Conservation (phyloP, 2,113 vertebrate species). For the Galemys pyrenaicus region DNA sequence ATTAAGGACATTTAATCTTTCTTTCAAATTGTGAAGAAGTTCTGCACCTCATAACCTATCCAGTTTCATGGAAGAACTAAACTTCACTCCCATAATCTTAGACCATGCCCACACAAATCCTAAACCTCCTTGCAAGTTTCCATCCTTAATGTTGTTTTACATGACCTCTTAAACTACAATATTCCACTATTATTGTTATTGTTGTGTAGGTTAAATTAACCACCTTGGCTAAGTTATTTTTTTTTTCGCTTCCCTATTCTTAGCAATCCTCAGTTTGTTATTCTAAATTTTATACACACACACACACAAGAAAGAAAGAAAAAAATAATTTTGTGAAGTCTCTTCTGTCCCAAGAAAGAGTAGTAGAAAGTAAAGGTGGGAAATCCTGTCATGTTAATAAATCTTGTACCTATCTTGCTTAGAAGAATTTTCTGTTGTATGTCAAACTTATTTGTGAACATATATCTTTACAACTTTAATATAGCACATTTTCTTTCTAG, state of each 20-base stretch:
- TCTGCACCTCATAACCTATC: neutral
- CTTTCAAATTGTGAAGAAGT: neutral
- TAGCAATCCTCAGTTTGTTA: neutral
- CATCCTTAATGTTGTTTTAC: neutral
- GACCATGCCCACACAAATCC: neutral
- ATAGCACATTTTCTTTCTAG: neutral
- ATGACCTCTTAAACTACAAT: neutral
- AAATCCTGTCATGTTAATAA: neutral
- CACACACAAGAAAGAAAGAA: neutral
- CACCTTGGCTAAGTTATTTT: neutral
- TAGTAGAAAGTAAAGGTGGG: neutral
- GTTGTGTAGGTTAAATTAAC: neutral
- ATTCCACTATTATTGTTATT: neutral
- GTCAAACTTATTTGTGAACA: neutral
- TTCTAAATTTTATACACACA: neutral
- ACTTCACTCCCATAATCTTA: neutral
- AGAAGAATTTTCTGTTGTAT: neutral
- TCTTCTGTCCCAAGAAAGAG: neutral
- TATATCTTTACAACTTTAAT: neutral
- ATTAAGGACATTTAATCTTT: neutral
- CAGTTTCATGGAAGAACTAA: neutral
- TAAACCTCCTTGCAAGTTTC: neutral
- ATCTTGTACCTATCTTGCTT: neutral
- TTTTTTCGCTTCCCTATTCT: neutral
- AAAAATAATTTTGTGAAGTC: neutral